Conservation (phyloP, 1,140 invertebrate species). For the Macrobrachium nipponense region DNA sequence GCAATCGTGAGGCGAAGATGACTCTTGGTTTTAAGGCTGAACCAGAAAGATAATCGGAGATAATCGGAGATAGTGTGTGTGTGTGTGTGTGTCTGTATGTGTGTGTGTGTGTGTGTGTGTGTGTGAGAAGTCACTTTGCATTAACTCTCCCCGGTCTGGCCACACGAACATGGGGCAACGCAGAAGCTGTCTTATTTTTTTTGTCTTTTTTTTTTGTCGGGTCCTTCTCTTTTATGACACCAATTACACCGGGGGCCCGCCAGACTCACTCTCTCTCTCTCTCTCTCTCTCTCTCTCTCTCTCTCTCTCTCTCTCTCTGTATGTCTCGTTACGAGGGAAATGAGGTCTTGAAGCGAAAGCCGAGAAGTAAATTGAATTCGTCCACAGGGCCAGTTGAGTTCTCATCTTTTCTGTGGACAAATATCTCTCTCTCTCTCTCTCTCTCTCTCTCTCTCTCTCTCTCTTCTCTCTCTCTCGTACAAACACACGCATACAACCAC, state of each 20-base stretch:
- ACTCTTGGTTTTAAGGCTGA: not conserved
- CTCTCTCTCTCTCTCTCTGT: constrained; percentile 27
- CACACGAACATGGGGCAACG: constrained; percentile 3
- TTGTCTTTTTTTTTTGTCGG: constrained; percentile 21
- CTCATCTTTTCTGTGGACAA: not conserved
- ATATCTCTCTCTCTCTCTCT: no score
- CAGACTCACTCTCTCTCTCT: not conserved
- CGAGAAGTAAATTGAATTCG: not conserved
- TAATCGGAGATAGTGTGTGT: not conserved
- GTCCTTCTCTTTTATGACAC: constrained; percentile 44
- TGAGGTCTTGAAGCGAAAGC: not conserved
- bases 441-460: no score
- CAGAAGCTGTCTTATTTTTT: no score
- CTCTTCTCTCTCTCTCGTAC: not conserved
- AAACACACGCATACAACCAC: not conserved
- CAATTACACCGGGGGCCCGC: constrained; percentile 23
- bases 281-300: constrained; percentile 31
- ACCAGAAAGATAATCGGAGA: not conserved
- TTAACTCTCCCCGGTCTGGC: constrained; percentile 1
- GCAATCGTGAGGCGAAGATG: no score
- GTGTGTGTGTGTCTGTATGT: not conserved
- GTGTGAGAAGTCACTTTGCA: no score
- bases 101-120: not conserved
- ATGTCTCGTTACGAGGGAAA: not conserved
- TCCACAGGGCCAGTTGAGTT: not conserved